Evolutionary conservation across 1,140 invertebrate genomes (phyloP).

Genomic region (Megalopta genalis): DNA sequence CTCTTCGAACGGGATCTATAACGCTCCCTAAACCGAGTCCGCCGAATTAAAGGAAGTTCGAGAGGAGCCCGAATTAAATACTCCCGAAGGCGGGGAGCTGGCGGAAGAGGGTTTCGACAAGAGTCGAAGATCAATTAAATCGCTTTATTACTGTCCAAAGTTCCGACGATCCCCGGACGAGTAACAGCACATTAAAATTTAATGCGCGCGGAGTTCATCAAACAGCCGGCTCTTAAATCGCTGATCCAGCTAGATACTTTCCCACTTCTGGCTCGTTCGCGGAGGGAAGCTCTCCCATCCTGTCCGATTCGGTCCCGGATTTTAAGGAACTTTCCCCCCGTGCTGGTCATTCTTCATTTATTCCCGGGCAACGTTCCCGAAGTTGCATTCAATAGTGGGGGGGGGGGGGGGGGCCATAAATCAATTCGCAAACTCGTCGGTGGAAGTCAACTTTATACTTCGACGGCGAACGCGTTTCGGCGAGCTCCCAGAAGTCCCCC

Average conservation of each 20-base stretch:
- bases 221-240: neutral
- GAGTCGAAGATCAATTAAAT: no score
- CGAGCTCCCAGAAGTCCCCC: neutral
- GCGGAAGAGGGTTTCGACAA: no score
- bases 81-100: no score
- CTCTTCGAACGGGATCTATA: no score
- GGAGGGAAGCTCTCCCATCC: no score
- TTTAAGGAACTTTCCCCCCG: slow-evolving; percentile 5
- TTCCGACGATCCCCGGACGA: no score
- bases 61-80: no score
- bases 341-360: slow-evolving; percentile 2
- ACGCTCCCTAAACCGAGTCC: no score
- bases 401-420: neutral
- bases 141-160: no score
- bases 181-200: neutral
- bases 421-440: neutral
- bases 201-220: neutral
- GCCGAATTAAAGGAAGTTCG: no score
- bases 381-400: neutral
- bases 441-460: slow-evolving; percentile 8
- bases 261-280: no score
- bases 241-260: neutral
- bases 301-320: neutral
- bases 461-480: no score
- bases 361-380: neutral